These are phyloP conservation scores for Lagorchestes hirsutus DNA, from an alignment of 2,797 vertebrate species.

Conservation along the genomic window DNA sequence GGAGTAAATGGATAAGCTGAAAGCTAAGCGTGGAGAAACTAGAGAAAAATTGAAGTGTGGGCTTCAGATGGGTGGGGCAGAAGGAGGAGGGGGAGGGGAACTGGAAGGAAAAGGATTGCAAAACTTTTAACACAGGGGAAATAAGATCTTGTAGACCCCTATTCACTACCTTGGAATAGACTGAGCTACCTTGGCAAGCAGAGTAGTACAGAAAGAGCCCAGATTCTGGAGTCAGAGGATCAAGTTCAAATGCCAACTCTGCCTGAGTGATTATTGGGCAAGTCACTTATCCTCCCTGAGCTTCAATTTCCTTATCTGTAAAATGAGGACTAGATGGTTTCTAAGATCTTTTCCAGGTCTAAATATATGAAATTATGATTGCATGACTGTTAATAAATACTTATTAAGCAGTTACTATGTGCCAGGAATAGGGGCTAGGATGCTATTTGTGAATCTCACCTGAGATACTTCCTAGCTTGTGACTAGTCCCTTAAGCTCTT, in stretches of 20 bases:
- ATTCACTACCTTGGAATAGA: background rate
- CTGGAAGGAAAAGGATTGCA: background rate
- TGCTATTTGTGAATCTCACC: background rate
- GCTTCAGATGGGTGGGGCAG: background rate
- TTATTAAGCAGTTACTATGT: background rate
- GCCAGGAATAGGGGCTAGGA: background rate
- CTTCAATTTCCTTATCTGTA: background rate
- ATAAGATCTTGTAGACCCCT: background rate
- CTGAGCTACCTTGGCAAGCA: background rate
- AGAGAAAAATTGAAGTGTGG: background rate
- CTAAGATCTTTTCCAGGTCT: background rate
- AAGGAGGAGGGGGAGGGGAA: background rate
- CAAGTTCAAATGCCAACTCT: background rate
- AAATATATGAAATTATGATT: background rate
- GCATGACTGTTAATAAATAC: background rate
- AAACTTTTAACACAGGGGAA: background rate
- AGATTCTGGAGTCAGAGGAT: background rate
- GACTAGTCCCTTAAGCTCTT: background rate
- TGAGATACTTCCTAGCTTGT: background rate
- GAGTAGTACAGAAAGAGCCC: background rate
- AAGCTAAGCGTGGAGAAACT: slow-evolving; percentile 43
- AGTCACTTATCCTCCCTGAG: background rate
- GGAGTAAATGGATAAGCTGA: slow-evolving; percentile 27
- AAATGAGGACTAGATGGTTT: background rate
- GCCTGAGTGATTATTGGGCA: background rate